These are phyloP conservation scores for Cryptoprocta ferox DNA, from an alignment of 2,797 vertebrate species.

Conservation along the genomic window DNA sequence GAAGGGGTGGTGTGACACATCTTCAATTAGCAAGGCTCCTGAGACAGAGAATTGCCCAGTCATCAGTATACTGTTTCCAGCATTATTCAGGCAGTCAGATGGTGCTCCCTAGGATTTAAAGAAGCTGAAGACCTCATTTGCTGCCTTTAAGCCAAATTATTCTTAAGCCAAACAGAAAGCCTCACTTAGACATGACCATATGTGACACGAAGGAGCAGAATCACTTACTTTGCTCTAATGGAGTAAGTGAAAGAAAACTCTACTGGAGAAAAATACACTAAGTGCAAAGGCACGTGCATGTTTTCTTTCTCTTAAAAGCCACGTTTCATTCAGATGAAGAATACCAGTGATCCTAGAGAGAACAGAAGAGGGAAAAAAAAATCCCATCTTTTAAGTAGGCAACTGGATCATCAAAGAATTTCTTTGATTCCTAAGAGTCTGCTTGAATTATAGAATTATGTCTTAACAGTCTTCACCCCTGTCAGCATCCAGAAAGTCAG, in stretches of 20 bases:
- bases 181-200: conserved; percentile 62
- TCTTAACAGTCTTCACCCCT: conserved; percentile 15
- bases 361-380: conserved; percentile 14
- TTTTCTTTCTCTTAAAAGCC: conserved; percentile 68
- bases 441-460: conserved; percentile 66
- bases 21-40: conserved; percentile 41
- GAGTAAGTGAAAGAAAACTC: conserved; percentile 64
- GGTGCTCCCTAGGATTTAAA: conserved; percentile 53
- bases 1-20: background rate
- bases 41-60: conserved; percentile 25
- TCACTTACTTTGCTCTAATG: conserved; percentile 69
- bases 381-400: conserved; percentile 65
- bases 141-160: conserved; percentile 70
- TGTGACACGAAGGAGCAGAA: conserved; percentile 66
- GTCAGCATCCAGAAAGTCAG: conserved; percentile 31
- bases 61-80: background rate
- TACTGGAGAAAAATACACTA: conserved; percentile 63
- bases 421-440: conserved; percentile 61
- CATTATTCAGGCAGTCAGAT: conserved; percentile 53
- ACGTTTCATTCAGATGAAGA: conserved; percentile 71
- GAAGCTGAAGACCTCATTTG: conserved; percentile 64
- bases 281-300: conserved; percentile 48
- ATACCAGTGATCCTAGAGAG: conserved; percentile 29
- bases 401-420: conserved; percentile 68
- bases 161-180: conserved; percentile 76